Percentiles rank a stretch among this genome's conserved stretches.
Evolutionary conservation across 2,888 invertebrate genomes (phyloP).

Genomic region (Drepana falcataria): DNA sequence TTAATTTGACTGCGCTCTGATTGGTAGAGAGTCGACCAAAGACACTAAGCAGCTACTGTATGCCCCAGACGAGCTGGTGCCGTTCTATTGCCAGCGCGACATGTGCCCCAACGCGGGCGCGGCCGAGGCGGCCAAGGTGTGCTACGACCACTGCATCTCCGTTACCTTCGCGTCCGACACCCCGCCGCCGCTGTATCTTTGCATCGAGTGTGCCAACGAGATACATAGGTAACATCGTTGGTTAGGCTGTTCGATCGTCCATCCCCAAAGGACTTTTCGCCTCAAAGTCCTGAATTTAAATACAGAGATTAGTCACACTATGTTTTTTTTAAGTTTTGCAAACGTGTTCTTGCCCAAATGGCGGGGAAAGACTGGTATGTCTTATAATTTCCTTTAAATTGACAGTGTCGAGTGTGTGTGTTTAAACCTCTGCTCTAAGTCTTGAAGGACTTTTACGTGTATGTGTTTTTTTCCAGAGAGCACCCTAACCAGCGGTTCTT

Average conservation of each 20-base stretch:
- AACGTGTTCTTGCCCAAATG: no score
- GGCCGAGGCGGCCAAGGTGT: conserved; percentile 94
- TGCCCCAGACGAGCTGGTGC: conserved; percentile 82
- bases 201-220: conserved; percentile 97
- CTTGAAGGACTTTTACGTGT: not conserved
- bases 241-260: not conserved
- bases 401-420: no score
- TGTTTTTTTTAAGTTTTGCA: no score
- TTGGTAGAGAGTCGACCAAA: no score
- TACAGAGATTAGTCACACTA: no score
- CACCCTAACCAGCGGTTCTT: conserved; percentile 91
- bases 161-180: conserved; percentile 91
- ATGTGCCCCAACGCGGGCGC: conserved; percentile 92
- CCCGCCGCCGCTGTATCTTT: conserved; percentile 96
- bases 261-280: no score
- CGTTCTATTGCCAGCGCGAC: conserved; percentile 93
- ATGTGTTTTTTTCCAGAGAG: conserved; percentile 71
- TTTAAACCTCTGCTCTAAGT: not conserved
- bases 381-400: no score
- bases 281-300: no score
- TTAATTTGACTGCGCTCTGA: no score
- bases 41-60: not conserved
- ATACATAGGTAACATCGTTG: conserved; percentile 79
- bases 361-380: no score
- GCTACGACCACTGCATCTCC: conserved; percentile 94